Percentiles rank a stretch among this genome's conserved stretches.
Conservation (phyloP, 2,113 vertebrate species). For the Oryzias celebensis region DNA sequence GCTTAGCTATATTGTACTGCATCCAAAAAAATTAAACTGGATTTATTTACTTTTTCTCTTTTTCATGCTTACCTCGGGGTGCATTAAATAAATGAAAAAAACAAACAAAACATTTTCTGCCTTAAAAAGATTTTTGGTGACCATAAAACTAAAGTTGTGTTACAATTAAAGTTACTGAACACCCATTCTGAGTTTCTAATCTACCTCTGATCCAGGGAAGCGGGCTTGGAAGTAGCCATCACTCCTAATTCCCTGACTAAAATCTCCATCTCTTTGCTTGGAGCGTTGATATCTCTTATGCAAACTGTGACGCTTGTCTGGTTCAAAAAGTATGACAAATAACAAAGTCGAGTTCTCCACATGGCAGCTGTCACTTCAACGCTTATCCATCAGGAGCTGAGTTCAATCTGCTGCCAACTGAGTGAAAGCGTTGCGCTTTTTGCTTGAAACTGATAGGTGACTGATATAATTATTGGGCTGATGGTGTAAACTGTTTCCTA, state of each 20-base stretch:
- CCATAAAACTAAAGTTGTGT: no score
- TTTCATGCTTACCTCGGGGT: no score
- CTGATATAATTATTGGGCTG: constrained; percentile 30
- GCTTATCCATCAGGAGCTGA: constrained; percentile 24
- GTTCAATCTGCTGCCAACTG: constrained; percentile 15
- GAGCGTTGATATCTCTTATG: not conserved
- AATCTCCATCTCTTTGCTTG: not conserved
- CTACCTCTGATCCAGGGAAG: no score
- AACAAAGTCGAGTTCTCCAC: constrained; percentile 18
- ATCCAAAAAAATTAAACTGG: no score
- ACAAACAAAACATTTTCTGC: no score
- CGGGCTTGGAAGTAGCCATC: no score
- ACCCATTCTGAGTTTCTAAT: no score
- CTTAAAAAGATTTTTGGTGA: no score
- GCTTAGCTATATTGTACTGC: no score
- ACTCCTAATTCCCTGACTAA: not conserved
- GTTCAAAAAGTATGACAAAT: constrained; percentile 10
- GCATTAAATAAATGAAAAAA: no score
- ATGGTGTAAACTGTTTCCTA: not conserved
- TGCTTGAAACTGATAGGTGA: constrained; percentile 22
- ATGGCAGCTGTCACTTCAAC: constrained; percentile 31
- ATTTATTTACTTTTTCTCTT: no score
- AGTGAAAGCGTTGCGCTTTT: constrained; percentile 19
- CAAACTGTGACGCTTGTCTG: constrained; percentile 1
- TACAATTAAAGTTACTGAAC: no score